A percentile compares a stretch with the other conserved stretches of the same genome.
phyloP scores from a whole-genome alignment of 2,113 vertebrate genomes.

The Saccopteryx bilineata region DNA sequence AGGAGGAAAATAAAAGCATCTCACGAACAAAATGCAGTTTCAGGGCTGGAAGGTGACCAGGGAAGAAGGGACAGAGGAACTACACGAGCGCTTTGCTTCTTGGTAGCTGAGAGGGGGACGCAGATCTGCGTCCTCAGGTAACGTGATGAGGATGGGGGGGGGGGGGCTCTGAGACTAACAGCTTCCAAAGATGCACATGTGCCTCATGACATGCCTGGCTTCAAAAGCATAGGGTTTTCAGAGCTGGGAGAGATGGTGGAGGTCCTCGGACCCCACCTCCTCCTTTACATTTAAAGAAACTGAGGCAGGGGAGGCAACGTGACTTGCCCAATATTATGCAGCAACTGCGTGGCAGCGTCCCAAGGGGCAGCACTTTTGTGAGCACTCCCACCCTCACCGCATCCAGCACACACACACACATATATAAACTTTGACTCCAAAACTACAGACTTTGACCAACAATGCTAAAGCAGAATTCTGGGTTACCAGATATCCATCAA shows the following conservation, averaged over 20 bases:
- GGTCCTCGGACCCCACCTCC: neutral
- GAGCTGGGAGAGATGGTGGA: neutral
- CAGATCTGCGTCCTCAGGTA: neutral
- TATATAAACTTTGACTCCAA: slow-evolving; percentile 49
- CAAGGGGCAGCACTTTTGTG: neutral
- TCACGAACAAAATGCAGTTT: neutral
- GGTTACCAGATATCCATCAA: slow-evolving; percentile 31
- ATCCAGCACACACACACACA: no score
- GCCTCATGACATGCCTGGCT: accelerated
- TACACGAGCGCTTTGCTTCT: no score
- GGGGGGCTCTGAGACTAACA: neutral
- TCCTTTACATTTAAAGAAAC: neutral
- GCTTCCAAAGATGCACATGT: accelerated
- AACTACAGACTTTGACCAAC: neutral
- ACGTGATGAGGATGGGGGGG: neutral
- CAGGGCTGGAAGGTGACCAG: neutral
- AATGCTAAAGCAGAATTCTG: neutral
- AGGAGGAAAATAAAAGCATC: no score
- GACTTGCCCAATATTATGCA: neutral
- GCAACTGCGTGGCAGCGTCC: neutral
- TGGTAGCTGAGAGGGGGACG: neutral
- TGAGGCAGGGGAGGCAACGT: neutral
- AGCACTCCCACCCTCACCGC: neutral
- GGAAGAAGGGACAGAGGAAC: no score
- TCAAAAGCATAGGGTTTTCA: neutral